Evolutionary conservation across 1,140 invertebrate species (phyloP), one percentile per base, ranked within the genome.

Genomic region (Medauroidea extradentata): DNA sequence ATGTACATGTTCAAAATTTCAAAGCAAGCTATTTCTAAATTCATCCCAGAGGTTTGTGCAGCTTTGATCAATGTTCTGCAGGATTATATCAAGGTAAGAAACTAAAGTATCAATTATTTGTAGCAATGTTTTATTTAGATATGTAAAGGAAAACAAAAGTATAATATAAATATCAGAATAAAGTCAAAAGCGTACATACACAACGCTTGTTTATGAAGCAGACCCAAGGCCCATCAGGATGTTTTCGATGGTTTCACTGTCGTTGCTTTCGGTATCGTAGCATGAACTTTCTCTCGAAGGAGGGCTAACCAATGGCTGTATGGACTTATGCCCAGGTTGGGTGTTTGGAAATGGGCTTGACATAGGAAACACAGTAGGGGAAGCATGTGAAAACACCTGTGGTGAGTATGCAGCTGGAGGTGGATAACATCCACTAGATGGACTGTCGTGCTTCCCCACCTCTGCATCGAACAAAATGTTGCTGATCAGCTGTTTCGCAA

Each of bases 1-100:
- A 64, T 63, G 46, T 68, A 70, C 49, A 61, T 65, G 29, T 71
- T 70, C 50, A 54, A 59, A 65, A 60, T 70, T 60, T 71, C 67
- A 34, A 69, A 67, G 62, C 67, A 70, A 64, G 27, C 60, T 29
- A 69, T 69, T 51, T 42, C 61, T 55, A 51, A 53, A 58, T 65
- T 65, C 16, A 54, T 71, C 49, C 65, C 67, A 51, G 61, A 67
- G 61, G 67, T 69, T 34, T 69, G 67, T 53, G 38, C 63, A 29
- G 67, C 62, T 55, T 24, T 71, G n/a, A 63, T 63, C 46, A 55
- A 61, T 27, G 53, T 48, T 46, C 62, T 69, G 52, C 38, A 57
- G 43, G 46, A 60, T 44, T 63, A 61, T 59, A 60, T 69, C 11
- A 66, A 69, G 61, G 64, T 68, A 63, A 61, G 57, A 41, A 38